Base-by-base conservation (phyloP, 2,113 vertebrate species). In the Bombycilla garrulus region DNA sequence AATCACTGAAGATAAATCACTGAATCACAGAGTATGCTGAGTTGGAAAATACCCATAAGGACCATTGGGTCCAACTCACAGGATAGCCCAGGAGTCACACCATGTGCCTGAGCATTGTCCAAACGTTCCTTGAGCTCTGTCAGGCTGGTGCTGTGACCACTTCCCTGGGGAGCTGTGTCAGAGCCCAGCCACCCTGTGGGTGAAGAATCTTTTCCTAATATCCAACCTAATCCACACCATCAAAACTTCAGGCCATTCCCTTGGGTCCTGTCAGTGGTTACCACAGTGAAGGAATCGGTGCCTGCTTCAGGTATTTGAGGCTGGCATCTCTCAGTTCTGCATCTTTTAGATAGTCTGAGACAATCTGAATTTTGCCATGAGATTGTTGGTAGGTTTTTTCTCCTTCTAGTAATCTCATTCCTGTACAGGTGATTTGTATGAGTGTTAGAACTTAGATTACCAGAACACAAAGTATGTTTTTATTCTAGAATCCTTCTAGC, bases 261-360 rank as follows among this genome's bases (percentile, higher is more conserved):
- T 36, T 5, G 2, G 11, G 18, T 28, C 18, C 72, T 36, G 22
- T 36, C 26, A 18, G 2, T 66, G 44, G 21, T 23, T 25, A 35
- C 21, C 9, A 44, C 21, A 44, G 33, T 4, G 14, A 51, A 44
- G 33, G 5, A 11, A 8, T 26, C 1, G 0, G 26, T 33, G 22
- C 10, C 62, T 67, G 14, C 10, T 51, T 36, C 36, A 81, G 22
- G 16, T 35, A 38, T 66, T 69, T 78, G 35, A 79, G 47, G 12
- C 42, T 66, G 56, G 6, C 11, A 42, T 42, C 28, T 81, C n/a
- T 84, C 35, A 62, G 31, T 64, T 86, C 58, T 42, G 22, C 24
- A 19, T 44, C 35, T 76, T 83, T 64, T 72, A 36, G 36, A 28
- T 47, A 67, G 23, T 54, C 21, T n/a, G 38, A 56, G 28, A 58